A percentile compares a stretch with the other conserved stretches of the same genome.
Evolutionary conservation across 2,113 vertebrate genomes (phyloP).

Genomic region (Sakesphorus luctuosus): DNA sequence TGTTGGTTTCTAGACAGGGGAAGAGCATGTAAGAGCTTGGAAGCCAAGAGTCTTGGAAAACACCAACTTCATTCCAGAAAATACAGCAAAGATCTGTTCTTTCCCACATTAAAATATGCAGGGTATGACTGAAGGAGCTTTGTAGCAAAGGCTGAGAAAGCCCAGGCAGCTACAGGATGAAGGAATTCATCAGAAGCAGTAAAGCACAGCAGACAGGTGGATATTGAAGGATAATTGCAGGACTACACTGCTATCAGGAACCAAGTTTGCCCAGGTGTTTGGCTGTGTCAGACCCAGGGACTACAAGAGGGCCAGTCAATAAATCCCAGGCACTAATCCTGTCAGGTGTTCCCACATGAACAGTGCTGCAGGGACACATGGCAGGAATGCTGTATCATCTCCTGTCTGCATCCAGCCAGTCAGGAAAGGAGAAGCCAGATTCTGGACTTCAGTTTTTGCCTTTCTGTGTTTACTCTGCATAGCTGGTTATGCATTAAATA

Average conservation of each 20-base stretch:
- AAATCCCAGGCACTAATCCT: background rate
- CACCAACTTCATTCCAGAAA: background rate
- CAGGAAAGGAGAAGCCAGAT: background rate
- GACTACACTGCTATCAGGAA: background rate
- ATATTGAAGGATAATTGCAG: background rate
- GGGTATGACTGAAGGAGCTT: background rate
- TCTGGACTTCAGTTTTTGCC: background rate
- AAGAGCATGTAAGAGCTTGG: background rate
- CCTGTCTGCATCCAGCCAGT: background rate
- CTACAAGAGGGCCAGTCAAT: background rate
- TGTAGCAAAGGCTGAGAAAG: background rate
- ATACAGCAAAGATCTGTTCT: background rate
- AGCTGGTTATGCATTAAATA: background rate
- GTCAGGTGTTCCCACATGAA: background rate
- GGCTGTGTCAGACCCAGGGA: background rate
- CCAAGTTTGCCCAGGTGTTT: background rate
- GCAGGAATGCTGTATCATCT: background rate
- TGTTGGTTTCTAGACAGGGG: constrained; percentile 80
- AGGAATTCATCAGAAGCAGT: background rate
- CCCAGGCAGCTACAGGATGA: background rate
- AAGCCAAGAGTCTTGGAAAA: background rate
- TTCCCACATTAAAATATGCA: background rate
- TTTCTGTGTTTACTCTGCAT: background rate
- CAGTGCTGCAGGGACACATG: background rate
- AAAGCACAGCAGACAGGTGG: accelerated